phyloP scores from a whole-genome alignment of 2,113 vertebrate genomes.

The Microcebus lehilahytsara region DNA sequence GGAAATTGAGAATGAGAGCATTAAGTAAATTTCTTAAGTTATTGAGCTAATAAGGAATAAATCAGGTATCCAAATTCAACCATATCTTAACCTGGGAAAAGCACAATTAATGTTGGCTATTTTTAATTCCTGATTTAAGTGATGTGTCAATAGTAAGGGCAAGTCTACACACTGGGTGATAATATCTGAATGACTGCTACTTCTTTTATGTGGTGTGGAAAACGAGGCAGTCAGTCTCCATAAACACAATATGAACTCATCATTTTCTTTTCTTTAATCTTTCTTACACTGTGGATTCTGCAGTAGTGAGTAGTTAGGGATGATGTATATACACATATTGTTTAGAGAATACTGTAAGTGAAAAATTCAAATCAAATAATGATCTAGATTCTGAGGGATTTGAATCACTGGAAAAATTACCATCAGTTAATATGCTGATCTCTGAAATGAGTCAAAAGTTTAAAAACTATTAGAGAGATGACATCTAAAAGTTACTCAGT shows the following conservation, averaged over 20 bases:
- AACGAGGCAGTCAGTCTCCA: not conserved
- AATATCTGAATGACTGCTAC: not conserved
- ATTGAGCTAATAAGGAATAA: not conserved
- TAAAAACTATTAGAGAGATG: not conserved
- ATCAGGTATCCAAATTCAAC: not conserved
- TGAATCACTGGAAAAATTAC: not conserved
- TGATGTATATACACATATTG: not conserved
- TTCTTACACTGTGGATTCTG: not conserved
- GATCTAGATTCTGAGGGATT: not conserved
- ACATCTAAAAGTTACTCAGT: not conserved
- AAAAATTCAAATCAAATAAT: not conserved
- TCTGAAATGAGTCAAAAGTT: not conserved
- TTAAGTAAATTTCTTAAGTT: not conserved
- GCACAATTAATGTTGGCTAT: not conserved
- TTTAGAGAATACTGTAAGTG: not conserved
- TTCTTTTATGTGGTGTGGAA: not conserved
- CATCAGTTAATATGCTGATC: not conserved
- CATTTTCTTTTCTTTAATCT: not conserved
- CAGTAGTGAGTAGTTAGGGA: not conserved
- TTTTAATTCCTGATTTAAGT: not conserved
- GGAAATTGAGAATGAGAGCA: not conserved
- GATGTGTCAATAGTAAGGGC: not conserved
- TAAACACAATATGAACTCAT: not conserved
- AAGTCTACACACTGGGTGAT: not conserved
- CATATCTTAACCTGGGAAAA: not conserved